Conservation (phyloP, 2,888 invertebrate genomes). For the Epinotia nisella region DNA sequence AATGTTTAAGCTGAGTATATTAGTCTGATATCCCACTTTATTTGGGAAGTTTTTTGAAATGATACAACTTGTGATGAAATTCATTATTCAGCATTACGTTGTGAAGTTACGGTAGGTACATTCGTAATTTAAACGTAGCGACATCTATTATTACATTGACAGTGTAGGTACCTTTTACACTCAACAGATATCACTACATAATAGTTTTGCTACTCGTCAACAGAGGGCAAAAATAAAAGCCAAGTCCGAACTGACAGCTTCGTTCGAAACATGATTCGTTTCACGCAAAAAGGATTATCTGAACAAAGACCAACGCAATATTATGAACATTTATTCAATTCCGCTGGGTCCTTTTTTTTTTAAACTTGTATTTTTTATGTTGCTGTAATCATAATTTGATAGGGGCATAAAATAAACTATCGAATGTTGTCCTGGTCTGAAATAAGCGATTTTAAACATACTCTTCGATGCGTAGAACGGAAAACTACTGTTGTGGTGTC, state of each 20-base stretch:
- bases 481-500: conserved; percentile 42
- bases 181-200: conserved; percentile 7
- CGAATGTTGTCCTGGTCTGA: neutral
- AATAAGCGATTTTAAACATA: neutral
- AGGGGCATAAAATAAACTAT: neutral
- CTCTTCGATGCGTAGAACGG: conserved; percentile 33
- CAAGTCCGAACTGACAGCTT: conserved; percentile 18
- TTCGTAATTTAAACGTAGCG: neutral
- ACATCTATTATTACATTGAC: conserved; percentile 10
- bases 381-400: neutral
- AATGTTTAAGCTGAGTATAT: neutral
- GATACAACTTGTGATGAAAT: neutral
- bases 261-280: neutral
- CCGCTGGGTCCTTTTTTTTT: no score
- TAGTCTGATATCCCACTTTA: neutral
- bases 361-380: neutral
- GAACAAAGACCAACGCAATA: neutral
- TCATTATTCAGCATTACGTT: neutral
- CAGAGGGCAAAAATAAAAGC: conserved; percentile 3
- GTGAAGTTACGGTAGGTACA: neutral
- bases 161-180: neutral
- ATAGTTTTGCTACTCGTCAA: conserved; percentile 29
- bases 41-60: neutral
- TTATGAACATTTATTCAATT: neutral
- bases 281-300: conserved; percentile 29